phyloP scores from a whole-genome alignment of 1,140 invertebrate species.

The Vanessa atalanta region DNA sequence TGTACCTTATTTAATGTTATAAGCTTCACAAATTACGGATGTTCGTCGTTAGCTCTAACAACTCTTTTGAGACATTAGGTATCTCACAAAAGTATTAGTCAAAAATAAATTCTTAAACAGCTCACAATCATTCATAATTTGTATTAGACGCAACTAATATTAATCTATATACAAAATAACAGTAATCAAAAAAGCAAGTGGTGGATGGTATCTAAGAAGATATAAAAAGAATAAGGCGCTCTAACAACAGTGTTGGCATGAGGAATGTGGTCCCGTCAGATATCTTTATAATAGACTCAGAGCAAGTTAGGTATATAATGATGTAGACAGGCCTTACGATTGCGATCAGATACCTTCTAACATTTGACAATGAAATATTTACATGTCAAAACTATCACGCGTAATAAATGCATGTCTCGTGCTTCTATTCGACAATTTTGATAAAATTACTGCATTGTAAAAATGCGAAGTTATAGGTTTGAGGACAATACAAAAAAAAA shows the following conservation, averaged over 20 bases:
- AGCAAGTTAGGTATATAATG: constrained; percentile 23
- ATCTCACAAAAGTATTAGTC: too few species aligned
- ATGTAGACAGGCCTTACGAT: constrained; percentile 7
- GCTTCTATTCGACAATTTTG: too few species aligned
- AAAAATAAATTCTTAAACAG: constrained; percentile 6
- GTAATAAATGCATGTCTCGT: too few species aligned
- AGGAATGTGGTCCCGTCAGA: constrained; percentile 54
- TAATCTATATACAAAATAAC: background rate
- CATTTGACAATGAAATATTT: background rate
- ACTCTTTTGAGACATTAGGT: too few species aligned
- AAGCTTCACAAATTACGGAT: too few species aligned
- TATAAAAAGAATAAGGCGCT: constrained; percentile 46
- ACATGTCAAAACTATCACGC: background rate
- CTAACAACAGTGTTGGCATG: constrained; percentile 45
- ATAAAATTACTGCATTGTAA: too few species aligned
- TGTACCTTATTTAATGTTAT: too few species aligned
- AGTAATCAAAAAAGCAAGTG: background rate
- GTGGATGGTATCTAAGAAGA: constrained; percentile 19
- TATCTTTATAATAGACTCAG: constrained; percentile 42
- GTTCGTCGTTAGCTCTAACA: too few species aligned
- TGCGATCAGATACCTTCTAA: constrained; percentile 14
- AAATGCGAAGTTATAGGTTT: too few species aligned
- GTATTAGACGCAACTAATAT: background rate
- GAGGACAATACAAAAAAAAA: too few species aligned
- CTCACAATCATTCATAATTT: background rate